phyloP scores from a whole-genome alignment of 2,113 vertebrate species.

The Hippolais icterina region DNA sequence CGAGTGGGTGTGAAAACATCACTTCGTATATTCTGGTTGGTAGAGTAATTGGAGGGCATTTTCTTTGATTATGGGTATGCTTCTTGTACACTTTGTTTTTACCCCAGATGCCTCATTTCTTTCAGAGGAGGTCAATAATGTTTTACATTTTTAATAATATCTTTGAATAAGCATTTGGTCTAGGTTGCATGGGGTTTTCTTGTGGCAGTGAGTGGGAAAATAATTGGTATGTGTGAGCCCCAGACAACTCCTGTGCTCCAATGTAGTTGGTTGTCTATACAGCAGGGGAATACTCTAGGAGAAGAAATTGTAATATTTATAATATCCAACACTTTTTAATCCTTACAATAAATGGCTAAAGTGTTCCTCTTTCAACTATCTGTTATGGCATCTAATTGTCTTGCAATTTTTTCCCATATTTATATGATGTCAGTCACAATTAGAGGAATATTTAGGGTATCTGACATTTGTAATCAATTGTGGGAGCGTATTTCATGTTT shows the following conservation, averaged over 20 bases:
- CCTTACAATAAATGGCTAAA: neutral
- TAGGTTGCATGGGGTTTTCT: neutral
- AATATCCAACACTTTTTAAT: neutral
- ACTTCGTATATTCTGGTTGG: neutral
- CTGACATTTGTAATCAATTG: neutral
- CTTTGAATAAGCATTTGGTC: neutral
- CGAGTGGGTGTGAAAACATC: neutral
- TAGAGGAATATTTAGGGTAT: neutral
- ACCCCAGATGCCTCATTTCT: neutral
- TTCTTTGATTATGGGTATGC: neutral
- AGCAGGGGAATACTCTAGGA: neutral
- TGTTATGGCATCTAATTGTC: neutral
- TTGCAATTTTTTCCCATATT: rapidly evolving
- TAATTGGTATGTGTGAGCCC: neutral
- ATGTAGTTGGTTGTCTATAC: neutral
- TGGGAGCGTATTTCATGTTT: neutral
- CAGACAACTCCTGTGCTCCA: neutral
- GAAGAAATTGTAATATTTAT: neutral
- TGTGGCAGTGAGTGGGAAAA: neutral
- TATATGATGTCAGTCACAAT: neutral
- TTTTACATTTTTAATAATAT: neutral
- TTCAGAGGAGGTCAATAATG: neutral
- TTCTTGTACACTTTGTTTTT: neutral
- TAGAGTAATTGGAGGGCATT: neutral
- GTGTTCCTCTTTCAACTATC: neutral